Conservation (phyloP, 2,888 invertebrate species). For the Stictocephala bisonia region DNA sequence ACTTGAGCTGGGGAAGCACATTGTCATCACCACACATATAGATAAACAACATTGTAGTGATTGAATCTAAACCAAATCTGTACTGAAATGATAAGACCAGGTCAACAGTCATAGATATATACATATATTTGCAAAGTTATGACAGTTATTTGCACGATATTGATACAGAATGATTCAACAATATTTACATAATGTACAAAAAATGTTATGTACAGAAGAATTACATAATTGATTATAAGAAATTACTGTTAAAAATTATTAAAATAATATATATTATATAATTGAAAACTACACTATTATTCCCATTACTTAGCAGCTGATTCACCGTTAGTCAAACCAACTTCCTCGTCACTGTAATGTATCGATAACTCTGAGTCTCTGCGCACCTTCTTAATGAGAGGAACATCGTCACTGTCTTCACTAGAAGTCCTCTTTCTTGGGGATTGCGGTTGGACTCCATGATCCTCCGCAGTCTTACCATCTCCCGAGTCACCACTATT, state of each 20-base stretch:
- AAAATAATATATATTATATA: not conserved
- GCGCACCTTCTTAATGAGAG: constrained; percentile 74
- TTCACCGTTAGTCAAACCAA: constrained; percentile 62
- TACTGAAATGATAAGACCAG: no score
- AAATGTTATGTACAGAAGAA: constrained; percentile 17
- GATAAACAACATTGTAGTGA: no score
- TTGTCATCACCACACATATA: no score
- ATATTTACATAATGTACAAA: constrained; percentile 34
- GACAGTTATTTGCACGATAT: constrained; percentile 18
- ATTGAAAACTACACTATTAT: not conserved
- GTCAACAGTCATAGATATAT: no score
- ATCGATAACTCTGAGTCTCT: constrained; percentile 78
- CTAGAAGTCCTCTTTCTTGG: constrained; percentile 63
- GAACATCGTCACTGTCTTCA: constrained; percentile 68
- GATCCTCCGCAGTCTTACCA: not conserved
- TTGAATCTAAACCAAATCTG: no score
- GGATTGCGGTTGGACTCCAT: constrained; percentile 25
- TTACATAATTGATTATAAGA: not conserved
- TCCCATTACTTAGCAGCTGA: not conserved
- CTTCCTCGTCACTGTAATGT: constrained; percentile 80
- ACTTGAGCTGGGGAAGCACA: no score
- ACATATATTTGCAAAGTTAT: constrained; percentile 30
- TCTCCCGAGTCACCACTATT: no score
- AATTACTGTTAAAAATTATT: no score
- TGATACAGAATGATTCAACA: constrained; percentile 20